phyloP scores from a whole-genome alignment of 1,140 invertebrate genomes.

The Nymphalis io region DNA sequence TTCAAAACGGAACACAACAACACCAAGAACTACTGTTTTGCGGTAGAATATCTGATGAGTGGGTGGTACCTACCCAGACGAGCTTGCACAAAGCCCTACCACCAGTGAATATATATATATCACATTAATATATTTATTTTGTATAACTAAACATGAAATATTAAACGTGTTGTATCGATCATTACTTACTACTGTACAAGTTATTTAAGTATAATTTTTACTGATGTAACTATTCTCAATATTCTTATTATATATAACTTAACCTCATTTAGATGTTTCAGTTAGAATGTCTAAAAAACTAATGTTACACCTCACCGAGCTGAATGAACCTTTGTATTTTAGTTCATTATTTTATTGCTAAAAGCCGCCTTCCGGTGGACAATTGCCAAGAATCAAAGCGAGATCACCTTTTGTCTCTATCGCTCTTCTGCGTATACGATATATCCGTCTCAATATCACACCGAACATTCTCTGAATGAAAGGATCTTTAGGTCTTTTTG shows the following conservation, averaged over 20 bases:
- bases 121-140: too few species aligned
- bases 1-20: too few species aligned
- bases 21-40: too few species aligned
- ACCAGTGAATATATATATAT: too few species aligned
- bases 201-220: neutral
- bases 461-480: conserved; percentile 75
- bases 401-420: conserved; percentile 48
- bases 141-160: too few species aligned
- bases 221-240: too few species aligned
- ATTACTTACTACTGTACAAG: too few species aligned
- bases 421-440: conserved; percentile 30
- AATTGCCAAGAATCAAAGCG: conserved; percentile 73
- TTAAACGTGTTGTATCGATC: too few species aligned
- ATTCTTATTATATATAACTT: too few species aligned
- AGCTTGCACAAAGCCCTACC: too few species aligned
- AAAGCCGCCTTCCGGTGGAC: conserved; percentile 74
- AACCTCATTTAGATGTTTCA: neutral
- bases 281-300: neutral
- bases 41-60: too few species aligned
- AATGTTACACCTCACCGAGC: conserved; percentile 34
- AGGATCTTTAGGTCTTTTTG: conserved; percentile 68
- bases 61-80: too few species aligned
- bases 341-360: conserved; percentile 66
- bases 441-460: conserved; percentile 49
- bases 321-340: conserved; percentile 57